These are phyloP conservation scores for Raja brachyura DNA, from an alignment of 2,113 vertebrate genomes.

Conservation along the genomic window DNA sequence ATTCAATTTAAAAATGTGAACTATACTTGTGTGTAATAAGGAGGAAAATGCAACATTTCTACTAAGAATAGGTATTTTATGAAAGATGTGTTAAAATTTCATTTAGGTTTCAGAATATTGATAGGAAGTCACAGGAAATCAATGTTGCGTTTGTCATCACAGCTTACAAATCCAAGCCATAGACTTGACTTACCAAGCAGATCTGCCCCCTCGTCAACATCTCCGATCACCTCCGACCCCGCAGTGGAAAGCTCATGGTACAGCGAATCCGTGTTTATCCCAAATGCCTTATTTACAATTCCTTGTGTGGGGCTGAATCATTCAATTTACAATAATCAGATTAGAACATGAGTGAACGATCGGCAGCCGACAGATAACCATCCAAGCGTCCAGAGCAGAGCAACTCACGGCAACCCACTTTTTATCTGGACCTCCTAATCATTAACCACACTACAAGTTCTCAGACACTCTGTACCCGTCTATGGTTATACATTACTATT, in stretches of 20 bases:
- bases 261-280: conserved; percentile 96
- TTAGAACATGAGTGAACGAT: not conserved
- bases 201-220: conserved; percentile 94
- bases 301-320: conserved; percentile 85
- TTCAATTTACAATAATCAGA: conserved; percentile 5
- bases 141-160: not conserved
- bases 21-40: not conserved
- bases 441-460: not conserved
- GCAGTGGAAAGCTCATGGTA: conserved; percentile 94
- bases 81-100: not conserved
- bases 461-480: not conserved
- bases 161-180: not conserved
- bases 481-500: not conserved
- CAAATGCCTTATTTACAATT: conserved; percentile 95
- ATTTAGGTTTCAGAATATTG: not conserved
- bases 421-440: not conserved
- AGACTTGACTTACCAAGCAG: conserved; percentile 72
- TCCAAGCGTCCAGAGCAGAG: not conserved
- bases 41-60: not conserved
- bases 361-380: not conserved
- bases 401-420: not conserved
- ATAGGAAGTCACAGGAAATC: not conserved
- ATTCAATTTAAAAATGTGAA: not conserved
- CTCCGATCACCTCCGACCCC: conserved; percentile 91
- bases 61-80: not conserved